Conservation (phyloP, 2,888 invertebrate genomes). For the Itoplectis maculator region DNA sequence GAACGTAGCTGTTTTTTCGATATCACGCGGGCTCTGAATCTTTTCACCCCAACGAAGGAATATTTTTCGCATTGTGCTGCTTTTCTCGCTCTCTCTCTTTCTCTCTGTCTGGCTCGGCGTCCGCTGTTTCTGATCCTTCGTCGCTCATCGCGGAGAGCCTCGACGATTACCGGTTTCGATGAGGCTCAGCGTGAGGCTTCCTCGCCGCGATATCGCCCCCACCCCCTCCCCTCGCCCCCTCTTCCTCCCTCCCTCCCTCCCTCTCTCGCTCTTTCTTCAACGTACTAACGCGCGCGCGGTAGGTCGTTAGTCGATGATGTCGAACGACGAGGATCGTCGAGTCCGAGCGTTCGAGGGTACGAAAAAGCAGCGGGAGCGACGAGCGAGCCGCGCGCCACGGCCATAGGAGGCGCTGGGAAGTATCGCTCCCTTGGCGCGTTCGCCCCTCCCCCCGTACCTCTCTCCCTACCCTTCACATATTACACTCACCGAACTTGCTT, state of each 20-base stretch:
- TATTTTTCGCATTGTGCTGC: neutral
- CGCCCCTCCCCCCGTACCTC: too few relatives aligned
- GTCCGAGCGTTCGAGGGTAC: constrained; percentile 20
- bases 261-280: constrained; percentile 26
- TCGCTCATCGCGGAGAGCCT: constrained; percentile 12
- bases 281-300: constrained; percentile 60
- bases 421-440: constrained; percentile 62
- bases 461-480: too few relatives aligned
- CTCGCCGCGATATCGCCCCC: constrained; percentile 62
- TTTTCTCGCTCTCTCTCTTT: constrained; percentile 6
- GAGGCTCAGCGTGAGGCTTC: constrained; percentile 70
- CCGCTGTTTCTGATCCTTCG: constrained; percentile 19
- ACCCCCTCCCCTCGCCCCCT: constrained; percentile 34
- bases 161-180: constrained; percentile 54
- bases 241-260: constrained; percentile 8
- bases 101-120: too few relatives aligned
- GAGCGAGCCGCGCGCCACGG: neutral
- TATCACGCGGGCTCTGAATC: constrained; percentile 16
- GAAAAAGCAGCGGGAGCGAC: constrained; percentile 2
- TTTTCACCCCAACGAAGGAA: neutral
- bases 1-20: too few relatives aligned
- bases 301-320: constrained; percentile 73
- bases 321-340: constrained; percentile 71
- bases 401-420: constrained; percentile 63
- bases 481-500: constrained; percentile 27